Evolutionary conservation across 2,797 vertebrate genomes (phyloP).

Genomic region (Argentina silus): DNA sequence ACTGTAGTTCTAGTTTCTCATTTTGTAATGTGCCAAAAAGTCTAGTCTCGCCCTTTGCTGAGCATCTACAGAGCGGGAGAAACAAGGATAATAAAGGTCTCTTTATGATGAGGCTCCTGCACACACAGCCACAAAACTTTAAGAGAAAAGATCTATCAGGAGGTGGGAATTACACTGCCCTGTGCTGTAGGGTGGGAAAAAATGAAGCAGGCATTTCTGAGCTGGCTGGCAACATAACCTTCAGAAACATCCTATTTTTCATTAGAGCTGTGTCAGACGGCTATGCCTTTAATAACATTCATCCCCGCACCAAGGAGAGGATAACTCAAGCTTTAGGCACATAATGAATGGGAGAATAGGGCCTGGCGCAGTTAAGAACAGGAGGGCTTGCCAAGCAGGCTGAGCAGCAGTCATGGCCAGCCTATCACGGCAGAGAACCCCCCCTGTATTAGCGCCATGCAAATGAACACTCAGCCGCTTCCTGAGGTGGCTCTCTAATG

Average conservation of each 20-base stretch:
- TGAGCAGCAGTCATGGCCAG: slow-evolving; percentile 68
- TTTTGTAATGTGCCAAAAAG: slow-evolving; percentile 74
- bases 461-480: slow-evolving; percentile 81
- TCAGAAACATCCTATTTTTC: slow-evolving; percentile 88
- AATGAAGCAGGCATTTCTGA: slow-evolving; percentile 81
- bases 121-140: slow-evolving; percentile 73
- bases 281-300: slow-evolving; percentile 85
- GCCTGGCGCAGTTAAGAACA: slow-evolving; percentile 68
- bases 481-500: slow-evolving; percentile 87
- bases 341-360: slow-evolving; percentile 84
- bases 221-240: slow-evolving; percentile 82
- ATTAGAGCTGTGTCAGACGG: slow-evolving; percentile 84
- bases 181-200: slow-evolving; percentile 68
- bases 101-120: slow-evolving; percentile 80
- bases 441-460: slow-evolving; percentile 76
- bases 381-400: slow-evolving; percentile 67
- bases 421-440: slow-evolving; percentile 75
- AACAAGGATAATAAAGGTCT: slow-evolving; percentile 78
- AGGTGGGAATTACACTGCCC: slow-evolving; percentile 81
- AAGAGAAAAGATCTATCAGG: slow-evolving; percentile 83
- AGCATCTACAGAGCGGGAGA: slow-evolving; percentile 64
- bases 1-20: slow-evolving; percentile 69
- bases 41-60: slow-evolving; percentile 75
- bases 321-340: slow-evolving; percentile 84
- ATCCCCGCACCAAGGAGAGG: slow-evolving; percentile 82